phyloP scores from a whole-genome alignment of 2,888 invertebrate species.

The Perizoma flavofasciatum region DNA sequence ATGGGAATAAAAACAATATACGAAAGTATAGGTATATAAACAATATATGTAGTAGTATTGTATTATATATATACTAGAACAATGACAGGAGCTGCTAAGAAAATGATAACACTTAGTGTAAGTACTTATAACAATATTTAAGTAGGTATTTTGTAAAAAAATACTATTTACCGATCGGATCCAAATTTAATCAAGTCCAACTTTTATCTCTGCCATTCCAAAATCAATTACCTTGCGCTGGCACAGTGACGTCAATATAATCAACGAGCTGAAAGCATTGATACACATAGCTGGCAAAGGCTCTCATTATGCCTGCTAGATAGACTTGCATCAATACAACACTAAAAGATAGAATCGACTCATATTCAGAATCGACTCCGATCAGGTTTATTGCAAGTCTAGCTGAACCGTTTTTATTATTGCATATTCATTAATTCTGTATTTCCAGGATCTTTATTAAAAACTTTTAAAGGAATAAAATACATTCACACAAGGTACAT shows the following conservation, averaged over 20 bases:
- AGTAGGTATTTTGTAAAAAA: neutral
- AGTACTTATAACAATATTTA: too few relatives aligned
- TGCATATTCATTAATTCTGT: too few relatives aligned
- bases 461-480: too few relatives aligned
- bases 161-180: neutral
- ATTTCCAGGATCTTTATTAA: too few relatives aligned
- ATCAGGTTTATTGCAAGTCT: neutral
- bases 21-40: too few relatives aligned
- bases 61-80: too few relatives aligned
- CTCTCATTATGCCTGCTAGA: slow-evolving; percentile 15
- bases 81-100: too few relatives aligned
- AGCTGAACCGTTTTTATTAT: neutral
- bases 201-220: slow-evolving; percentile 11
- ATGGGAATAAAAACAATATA: too few relatives aligned
- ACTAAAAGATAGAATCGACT: neutral
- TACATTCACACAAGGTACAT: too few relatives aligned
- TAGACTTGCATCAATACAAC: slow-evolving; percentile 5
- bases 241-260: slow-evolving; percentile 15
- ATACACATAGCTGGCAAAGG: slow-evolving; percentile 20
- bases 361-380: too few relatives aligned
- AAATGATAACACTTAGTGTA: too few relatives aligned
- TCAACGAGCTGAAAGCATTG: slow-evolving; percentile 22
- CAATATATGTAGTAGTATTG: too few relatives aligned
- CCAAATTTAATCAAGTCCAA: slow-evolving; percentile 12
- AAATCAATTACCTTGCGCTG: slow-evolving; percentile 16